Conservation (phyloP, 2,113 vertebrate genomes). For the Lophotis ruficrista region DNA sequence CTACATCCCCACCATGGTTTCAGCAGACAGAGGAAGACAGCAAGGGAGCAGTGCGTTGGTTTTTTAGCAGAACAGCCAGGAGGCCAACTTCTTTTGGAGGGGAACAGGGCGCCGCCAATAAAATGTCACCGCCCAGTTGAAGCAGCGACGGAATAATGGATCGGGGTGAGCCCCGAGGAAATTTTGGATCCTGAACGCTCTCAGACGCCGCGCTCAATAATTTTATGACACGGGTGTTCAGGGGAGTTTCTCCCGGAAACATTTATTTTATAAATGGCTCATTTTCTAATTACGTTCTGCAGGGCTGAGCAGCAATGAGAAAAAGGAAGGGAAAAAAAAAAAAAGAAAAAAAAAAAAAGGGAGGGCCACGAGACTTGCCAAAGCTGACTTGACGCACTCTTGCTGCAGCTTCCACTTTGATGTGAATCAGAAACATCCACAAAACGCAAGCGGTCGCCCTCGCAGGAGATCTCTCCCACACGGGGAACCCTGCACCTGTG, state of each 20-base stretch:
- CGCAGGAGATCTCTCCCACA: not conserved
- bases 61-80: not conserved
- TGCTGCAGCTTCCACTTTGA: slow-evolving; percentile 11
- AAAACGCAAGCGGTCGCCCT: accelerated
- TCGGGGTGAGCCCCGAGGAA: slow-evolving; percentile 35
- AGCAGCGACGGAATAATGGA: slow-evolving; percentile 40
- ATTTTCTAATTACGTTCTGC: slow-evolving; percentile 62
- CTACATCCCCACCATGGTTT: not conserved
- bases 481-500: not conserved
- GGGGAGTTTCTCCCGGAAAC: slow-evolving; percentile 59
- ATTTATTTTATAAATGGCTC: slow-evolving; percentile 61
- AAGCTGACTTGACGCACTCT: not conserved
- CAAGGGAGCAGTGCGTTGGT: not conserved
- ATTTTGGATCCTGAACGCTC: not conserved
- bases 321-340: not conserved
- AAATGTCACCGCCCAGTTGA: slow-evolving; percentile 33
- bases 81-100: not conserved
- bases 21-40: not conserved
- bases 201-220: not conserved
- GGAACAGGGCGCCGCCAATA: not conserved
- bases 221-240: slow-evolving; percentile 53
- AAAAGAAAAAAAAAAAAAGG: not conserved
- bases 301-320: slow-evolving; percentile 8
- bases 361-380: not conserved
- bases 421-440: not conserved